These are phyloP conservation scores for Ovis canadensis DNA, from an alignment of 2,113 vertebrate genomes.

Conservation along the genomic window DNA sequence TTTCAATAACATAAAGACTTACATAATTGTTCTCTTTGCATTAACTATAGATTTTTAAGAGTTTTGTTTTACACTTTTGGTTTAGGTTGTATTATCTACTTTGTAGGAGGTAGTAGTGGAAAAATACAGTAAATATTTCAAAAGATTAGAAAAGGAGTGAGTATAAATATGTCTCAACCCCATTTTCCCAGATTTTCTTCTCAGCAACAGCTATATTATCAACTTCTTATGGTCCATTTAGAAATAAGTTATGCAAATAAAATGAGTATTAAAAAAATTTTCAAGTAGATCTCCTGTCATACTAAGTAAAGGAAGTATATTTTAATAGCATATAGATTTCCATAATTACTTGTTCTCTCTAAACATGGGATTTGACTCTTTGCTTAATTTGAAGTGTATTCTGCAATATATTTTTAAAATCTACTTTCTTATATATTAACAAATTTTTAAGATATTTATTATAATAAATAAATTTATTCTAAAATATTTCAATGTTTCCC, in stretches of 20 bases:
- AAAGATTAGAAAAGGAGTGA: not conserved
- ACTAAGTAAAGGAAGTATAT: not conserved
- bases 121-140: not conserved
- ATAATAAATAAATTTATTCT: not conserved
- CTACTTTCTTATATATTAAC: not conserved
- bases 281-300: slow-evolving; percentile 10
- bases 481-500: not conserved
- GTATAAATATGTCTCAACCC: not conserved
- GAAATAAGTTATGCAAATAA: not conserved
- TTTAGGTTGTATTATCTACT: not conserved
- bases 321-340: not conserved
- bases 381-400: not conserved
- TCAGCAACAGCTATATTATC: not conserved
- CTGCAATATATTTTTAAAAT: not conserved
- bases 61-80: not conserved
- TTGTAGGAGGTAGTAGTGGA: not conserved
- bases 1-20: not conserved
- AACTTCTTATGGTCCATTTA: not conserved
- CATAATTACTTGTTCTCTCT: not conserved
- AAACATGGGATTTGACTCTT: not conserved
- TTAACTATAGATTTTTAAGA: not conserved
- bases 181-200: not conserved
- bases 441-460: not conserved
- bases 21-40: not conserved
- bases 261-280: not conserved